These are phyloP conservation scores for Siderastrea radians DNA, from an alignment of 92 coral and sea anemone species.

Conservation along the genomic window DNA sequence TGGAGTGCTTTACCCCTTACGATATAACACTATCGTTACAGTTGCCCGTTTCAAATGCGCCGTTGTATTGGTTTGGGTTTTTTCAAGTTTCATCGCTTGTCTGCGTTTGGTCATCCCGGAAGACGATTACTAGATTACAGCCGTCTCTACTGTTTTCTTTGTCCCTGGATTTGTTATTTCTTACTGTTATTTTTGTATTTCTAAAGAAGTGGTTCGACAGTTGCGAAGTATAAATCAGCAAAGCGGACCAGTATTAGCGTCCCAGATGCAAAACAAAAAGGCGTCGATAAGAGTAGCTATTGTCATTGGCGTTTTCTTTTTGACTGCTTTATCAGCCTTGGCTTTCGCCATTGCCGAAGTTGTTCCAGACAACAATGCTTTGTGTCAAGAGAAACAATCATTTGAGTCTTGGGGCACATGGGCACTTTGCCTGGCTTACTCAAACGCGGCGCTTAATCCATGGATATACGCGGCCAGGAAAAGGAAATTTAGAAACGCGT, in stretches of 20 bases:
- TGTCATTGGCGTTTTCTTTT: slow-evolving; percentile 36
- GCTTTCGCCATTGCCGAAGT: slow-evolving; percentile 17
- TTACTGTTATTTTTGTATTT: slow-evolving; percentile 25
- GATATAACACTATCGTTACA: slow-evolving; percentile 33
- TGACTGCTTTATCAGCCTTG: slow-evolving; percentile 22
- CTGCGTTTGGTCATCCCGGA: slow-evolving; percentile 29
- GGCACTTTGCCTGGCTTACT: slow-evolving; percentile 29
- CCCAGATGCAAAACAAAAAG: slow-evolving; percentile 22
- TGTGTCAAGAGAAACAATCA: slow-evolving; percentile 11
- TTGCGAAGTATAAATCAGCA: not conserved
- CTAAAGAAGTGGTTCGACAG: slow-evolving; percentile 40
- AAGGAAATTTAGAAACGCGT: slow-evolving; percentile 34
- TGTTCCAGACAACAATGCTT: not conserved
- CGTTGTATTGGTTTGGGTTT: slow-evolving; percentile 8
- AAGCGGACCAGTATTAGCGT: not conserved
- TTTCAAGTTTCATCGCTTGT: slow-evolving; percentile 27
- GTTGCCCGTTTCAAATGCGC: slow-evolving; percentile 6
- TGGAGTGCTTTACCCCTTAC: slow-evolving; percentile 54
- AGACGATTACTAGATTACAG: slow-evolving; percentile 26
- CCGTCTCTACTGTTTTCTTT: slow-evolving; percentile 9
- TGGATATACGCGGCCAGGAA: slow-evolving; percentile 54
- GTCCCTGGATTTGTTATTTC: slow-evolving; percentile 33
- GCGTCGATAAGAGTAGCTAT: slow-evolving; percentile 46
- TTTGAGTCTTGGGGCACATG: slow-evolving; percentile 31
- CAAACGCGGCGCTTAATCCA: slow-evolving; percentile 50